Conservation (phyloP, 2,113 vertebrate genomes). For the Numida meleagris region DNA sequence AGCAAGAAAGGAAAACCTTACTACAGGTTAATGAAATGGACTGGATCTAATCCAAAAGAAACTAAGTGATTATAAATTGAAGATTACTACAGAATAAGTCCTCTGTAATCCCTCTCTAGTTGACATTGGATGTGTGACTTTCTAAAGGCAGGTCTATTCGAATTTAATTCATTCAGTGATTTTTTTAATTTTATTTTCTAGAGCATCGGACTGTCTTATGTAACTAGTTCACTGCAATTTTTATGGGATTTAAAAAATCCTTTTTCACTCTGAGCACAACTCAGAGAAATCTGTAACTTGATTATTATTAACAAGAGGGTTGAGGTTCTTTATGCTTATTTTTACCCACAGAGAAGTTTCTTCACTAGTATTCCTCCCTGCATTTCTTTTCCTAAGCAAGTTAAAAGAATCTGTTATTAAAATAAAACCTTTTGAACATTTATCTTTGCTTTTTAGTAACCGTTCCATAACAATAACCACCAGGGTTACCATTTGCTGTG, state of each 20-base stretch:
- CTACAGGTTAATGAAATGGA: conserved; percentile 74
- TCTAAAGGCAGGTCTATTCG: conserved; percentile 50
- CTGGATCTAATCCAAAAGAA: conserved; percentile 75
- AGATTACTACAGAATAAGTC: conserved; percentile 72
- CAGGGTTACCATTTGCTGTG: not conserved
- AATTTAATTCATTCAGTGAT: conserved; percentile 56
- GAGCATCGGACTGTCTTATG: conserved; percentile 27
- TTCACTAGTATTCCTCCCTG: not conserved
- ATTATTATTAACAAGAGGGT: not conserved
- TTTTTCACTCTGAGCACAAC: not conserved
- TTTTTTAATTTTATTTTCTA: conserved; percentile 23
- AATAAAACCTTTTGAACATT: not conserved
- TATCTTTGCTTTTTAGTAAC: not conserved
- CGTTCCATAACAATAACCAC: not conserved
- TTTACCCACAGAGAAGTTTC: not conserved
- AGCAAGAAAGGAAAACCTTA: conserved; percentile 62
- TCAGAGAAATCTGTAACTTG: not conserved
- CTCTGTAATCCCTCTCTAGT: conserved; percentile 63
- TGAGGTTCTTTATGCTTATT: not conserved
- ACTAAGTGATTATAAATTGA: conserved; percentile 69
- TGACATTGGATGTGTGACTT: conserved; percentile 68
- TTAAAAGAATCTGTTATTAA: not conserved
- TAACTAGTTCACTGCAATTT: conserved; percentile 39
- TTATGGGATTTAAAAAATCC: conserved; percentile 38
- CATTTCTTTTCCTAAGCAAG: not conserved